Base-by-base conservation (phyloP, 1,140 invertebrate species). In the Oncopodura yosiiana region DNA sequence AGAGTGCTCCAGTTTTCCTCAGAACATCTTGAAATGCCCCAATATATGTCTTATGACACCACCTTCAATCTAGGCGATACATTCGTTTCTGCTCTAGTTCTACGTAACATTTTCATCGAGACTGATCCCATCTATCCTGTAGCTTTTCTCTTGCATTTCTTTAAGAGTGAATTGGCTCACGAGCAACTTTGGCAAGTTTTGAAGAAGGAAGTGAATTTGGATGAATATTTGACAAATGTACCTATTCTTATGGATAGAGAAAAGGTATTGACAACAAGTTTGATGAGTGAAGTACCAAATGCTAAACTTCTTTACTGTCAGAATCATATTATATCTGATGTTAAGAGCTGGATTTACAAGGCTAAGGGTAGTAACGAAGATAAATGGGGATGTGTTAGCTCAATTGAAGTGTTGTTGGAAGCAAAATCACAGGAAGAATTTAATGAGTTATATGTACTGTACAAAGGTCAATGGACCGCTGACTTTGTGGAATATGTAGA, bases 71-170 rank as follows among this genome's bases (percentile, higher is more conserved):
- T 46, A 21, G 30, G 12, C 2, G 48, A 49, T 37, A 21, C 19
- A 4, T 49, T 37, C 16, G n/a, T 49, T 12, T 37, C 32, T 3
- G 12, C 21, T 34, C 48, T 49, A 8, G 32, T 49, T 12, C 16
- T 36, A 19, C 29, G 48, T 3, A 49, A 49, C 19, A 24, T 34
- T 5, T 36, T 5, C 18, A 12, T 49, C 3, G 3, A 37, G 12
- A 21, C 16, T 36, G 19, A 49, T 38, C 48, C 48, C 9, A 24
- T 49, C 3, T 49, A 37, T 37, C 48, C 48, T 9, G 32, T 49
- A n/a, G 32, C 36, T 14, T 49, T 32, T 24, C 9, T 36, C 11
- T 4, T 49, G 30, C 48, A 49, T 24, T n/a, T 37, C 3, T 18
- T 9, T 12, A 49, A 49, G 21, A 23, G 11, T 8, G 11, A 36